Percentiles rank a stretch among this genome's conserved stretches.
These are phyloP conservation scores for Addax nasomaculatus DNA, from an alignment of 2,113 vertebrate genomes.

Conservation along the genomic window DNA sequence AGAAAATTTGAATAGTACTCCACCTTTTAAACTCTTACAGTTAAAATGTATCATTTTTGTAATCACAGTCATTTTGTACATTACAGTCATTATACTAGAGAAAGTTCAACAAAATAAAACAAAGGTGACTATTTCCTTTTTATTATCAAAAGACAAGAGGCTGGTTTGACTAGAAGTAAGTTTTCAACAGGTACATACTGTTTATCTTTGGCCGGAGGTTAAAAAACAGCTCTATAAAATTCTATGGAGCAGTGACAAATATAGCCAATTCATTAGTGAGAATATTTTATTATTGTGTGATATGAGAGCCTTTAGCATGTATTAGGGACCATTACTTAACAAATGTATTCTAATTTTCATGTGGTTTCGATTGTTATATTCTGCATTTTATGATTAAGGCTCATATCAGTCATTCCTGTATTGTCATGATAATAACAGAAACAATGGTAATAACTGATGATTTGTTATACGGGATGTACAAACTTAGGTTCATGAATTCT, in stretches of 20 bases:
- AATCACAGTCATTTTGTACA: background rate
- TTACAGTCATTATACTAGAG: background rate
- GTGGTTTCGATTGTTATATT: background rate
- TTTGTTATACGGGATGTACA: background rate
- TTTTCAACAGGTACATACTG: background rate
- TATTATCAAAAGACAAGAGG: background rate
- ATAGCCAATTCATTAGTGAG: background rate
- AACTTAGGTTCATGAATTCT: background rate
- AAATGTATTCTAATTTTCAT: background rate
- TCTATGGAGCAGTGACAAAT: background rate
- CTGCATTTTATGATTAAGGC: background rate
- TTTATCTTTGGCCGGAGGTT: background rate
- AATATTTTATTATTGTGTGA: background rate
- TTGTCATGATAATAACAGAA: background rate
- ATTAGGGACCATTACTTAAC: background rate
- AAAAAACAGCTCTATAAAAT: background rate
- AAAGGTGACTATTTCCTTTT: background rate
- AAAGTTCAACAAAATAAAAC: slow-evolving; percentile 1
- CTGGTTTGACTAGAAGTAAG: background rate
- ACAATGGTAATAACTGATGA: background rate
- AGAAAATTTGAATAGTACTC: background rate
- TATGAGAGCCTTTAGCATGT: background rate
- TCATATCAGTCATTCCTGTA: background rate
- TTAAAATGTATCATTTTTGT: background rate
- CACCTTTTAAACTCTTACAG: background rate